Conservation (phyloP, 1,140 invertebrate species). For the Drosophila pachea region DNA sequence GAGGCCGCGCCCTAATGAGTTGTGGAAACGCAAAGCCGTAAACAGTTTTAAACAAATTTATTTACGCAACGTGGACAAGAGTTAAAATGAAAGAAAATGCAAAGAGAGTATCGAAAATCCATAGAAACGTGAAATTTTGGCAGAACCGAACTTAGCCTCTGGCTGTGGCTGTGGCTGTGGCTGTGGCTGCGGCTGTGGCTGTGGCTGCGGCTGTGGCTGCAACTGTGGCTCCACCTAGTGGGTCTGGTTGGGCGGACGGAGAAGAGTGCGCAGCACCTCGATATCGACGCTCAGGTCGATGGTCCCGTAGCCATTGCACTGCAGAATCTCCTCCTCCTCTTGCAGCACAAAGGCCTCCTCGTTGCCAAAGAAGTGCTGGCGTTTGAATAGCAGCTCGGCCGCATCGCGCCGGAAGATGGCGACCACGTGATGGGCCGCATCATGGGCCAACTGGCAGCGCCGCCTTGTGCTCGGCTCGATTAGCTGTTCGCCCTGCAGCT, state of each 20-base stretch:
- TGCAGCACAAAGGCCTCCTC: conserved; percentile 11
- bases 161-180: no score
- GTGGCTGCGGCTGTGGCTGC: no score
- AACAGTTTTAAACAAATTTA: conserved; percentile 24
- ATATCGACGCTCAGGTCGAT: conserved; percentile 7
- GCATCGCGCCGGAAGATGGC: conserved; percentile 48
- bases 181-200: no score
- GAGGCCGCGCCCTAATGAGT: neutral
- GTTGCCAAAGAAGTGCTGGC: neutral
- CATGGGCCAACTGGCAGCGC: conserved; percentile 16
- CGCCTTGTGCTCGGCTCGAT: neutral
- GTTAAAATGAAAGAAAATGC: neutral
- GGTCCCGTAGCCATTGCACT: conserved; percentile 15
- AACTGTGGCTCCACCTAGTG: neutral
- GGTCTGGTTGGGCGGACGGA: conserved; percentile 8
- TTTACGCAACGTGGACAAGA: neutral
- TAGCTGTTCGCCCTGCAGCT: neutral
- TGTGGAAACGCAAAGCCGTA: neutral
- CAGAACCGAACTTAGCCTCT: no score
- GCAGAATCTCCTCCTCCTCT: conserved; percentile 40
- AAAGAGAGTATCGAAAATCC: no score
- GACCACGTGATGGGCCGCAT: conserved; percentile 28
- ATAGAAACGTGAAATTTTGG: conserved; percentile 2
- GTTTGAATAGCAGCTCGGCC: conserved; percentile 13
- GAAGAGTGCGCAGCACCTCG: conserved; percentile 26